Percentiles rank a stretch among this genome's conserved stretches.
These are phyloP conservation scores for Carabus problematicus DNA, from an alignment of 2,888 invertebrate species.

Conservation along the genomic window DNA sequence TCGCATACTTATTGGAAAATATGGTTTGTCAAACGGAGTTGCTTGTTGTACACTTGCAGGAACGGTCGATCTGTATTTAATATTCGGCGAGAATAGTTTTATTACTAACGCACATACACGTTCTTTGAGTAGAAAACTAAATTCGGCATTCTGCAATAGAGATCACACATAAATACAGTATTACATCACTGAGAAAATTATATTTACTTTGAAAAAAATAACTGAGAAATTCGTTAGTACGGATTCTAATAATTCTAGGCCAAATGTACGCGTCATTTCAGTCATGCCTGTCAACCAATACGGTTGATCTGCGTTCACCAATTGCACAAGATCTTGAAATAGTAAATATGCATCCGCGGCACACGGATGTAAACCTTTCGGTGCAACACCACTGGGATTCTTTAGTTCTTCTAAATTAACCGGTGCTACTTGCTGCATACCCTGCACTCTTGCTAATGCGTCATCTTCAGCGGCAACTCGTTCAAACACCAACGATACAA, in stretches of 20 bases:
- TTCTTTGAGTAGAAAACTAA: constrained; percentile 93
- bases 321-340: constrained; percentile 96
- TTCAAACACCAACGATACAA: constrained; percentile 92
- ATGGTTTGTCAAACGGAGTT: constrained; percentile 84
- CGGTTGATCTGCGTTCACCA: constrained; percentile 96
- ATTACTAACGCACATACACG: constrained; percentile 98
- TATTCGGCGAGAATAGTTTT: constrained; percentile 96
- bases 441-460: constrained; percentile 53
- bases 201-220: constrained; percentile 80
- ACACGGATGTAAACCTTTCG: constrained; percentile 84
- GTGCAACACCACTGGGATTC: constrained; percentile 76
- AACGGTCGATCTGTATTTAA: constrained; percentile 80
- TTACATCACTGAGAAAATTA: neutral
- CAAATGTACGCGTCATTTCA: constrained; percentile 97
- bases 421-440: constrained; percentile 55
- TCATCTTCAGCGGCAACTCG: constrained; percentile 79
- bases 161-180: neutral
- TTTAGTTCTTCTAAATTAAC: constrained; percentile 82
- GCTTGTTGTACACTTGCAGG: constrained; percentile 69
- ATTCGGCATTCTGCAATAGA: constrained; percentile 83
- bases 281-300: constrained; percentile 95
- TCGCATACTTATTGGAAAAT: constrained; percentile 96
- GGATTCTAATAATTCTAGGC: constrained; percentile 92
- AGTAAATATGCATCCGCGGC: constrained; percentile 94
- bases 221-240: constrained; percentile 86